Conservation (phyloP, 2,797 vertebrate genomes). For the Oreortyx pictus region DNA sequence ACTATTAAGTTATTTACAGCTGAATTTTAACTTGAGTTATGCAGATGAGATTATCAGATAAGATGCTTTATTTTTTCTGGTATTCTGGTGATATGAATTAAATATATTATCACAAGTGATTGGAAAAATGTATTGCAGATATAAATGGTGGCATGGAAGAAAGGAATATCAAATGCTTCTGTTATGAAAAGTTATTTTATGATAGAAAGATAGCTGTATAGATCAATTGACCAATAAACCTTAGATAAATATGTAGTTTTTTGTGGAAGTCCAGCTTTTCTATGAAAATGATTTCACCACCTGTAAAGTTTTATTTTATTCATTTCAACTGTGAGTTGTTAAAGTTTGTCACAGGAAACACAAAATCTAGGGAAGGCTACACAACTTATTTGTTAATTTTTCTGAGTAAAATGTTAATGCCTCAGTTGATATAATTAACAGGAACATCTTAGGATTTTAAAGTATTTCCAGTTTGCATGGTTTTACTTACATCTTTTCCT, state of each 20-base stretch:
- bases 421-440: background rate
- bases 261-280: background rate
- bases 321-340: background rate
- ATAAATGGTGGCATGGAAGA: background rate
- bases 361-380: background rate
- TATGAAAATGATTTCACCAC: background rate
- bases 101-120: background rate
- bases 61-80: background rate
- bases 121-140: background rate
- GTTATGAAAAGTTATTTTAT: background rate
- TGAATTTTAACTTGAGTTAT: background rate
- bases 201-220: background rate
- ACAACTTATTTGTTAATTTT: background rate
- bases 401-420: background rate
- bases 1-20: background rate
- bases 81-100: background rate
- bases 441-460: background rate
- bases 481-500: background rate
- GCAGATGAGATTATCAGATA: background rate
- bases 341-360: background rate
- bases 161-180: background rate
- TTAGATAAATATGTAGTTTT: background rate
- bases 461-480: background rate
- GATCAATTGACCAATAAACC: rapidly evolving
- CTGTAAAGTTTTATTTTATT: background rate